Base-by-base conservation (phyloP, 2,797 vertebrate species). In the Taenioides sp. region DNA sequence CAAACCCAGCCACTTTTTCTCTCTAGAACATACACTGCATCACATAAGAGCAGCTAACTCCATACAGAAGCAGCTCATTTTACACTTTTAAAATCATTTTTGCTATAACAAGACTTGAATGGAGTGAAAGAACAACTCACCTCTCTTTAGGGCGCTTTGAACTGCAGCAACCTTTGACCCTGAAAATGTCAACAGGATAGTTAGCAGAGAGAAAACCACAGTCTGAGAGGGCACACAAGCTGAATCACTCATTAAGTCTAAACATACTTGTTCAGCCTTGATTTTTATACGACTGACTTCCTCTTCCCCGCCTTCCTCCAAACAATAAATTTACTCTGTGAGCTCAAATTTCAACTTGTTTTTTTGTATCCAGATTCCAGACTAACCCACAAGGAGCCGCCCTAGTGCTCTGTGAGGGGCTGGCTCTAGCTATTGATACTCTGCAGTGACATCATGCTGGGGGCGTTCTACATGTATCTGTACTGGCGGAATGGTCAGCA, bases 311-410 rank as follows among this genome's bases (percentile, higher is more conserved):
- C 72, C 37, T 54, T n/a, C 66, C 60, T 64, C 2, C 22, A 65
- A 4, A 28, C 66, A 11, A 43, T 16, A 20, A 14, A 0, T 27
- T 66, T 25, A 73, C 11, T 73, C 31, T 43, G 66, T 67, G 37
- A 68, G 87, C n/a, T 89, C 87, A 86, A 14, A 78, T 89, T 88
- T 85, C 90, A 88, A 55, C 59, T 65, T 57, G 57, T 64, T 47
- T 4, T 66, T 22, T 66, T 60, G 17, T 80, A 37, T 37, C 9
- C 7, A 10, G 9, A 37, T 37, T 37, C 43, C 14, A 75, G 40
- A 72, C 31, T 55, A 75, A 37, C 73, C 80, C 82, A 80, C 72
- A 61, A 75, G 81, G 77, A 73, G 80, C 34, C 31, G 7, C 71
- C 73, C 65, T 74, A 5, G 18, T 17, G 14, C 49, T 43, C 12